These are phyloP conservation scores for Conistra vaccinii DNA, from an alignment of 2,888 invertebrate genomes.

Conservation along the genomic window DNA sequence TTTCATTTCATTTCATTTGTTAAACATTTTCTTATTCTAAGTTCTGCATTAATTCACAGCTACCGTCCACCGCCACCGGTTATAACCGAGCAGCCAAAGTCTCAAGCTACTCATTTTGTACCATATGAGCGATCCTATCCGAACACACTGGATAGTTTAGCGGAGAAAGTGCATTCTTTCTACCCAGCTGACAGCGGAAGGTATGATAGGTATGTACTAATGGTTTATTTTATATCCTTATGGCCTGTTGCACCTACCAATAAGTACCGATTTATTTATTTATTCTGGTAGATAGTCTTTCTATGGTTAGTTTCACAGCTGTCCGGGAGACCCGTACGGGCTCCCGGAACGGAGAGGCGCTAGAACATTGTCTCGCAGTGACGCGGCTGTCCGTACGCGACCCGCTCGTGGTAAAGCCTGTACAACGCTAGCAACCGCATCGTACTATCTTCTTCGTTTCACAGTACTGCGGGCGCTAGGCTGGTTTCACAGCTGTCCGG, in stretches of 20 bases:
- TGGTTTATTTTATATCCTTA: neutral
- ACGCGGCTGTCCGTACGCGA: too few relatives aligned
- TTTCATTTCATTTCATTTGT: too few relatives aligned
- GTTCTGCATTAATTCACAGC: slow-evolving; percentile 70
- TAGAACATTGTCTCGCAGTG: too few relatives aligned
- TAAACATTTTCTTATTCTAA: neutral
- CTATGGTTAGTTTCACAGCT: too few relatives aligned
- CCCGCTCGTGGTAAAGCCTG: too few relatives aligned
- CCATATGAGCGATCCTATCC: slow-evolving; percentile 96
- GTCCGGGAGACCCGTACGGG: too few relatives aligned
- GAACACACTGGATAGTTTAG: slow-evolving; percentile 97
- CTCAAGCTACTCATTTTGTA: slow-evolving; percentile 94
- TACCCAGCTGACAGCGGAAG: slow-evolving; percentile 90
- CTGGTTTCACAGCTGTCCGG: too few relatives aligned
- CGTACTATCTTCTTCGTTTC: too few relatives aligned
- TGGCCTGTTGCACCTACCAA: neutral
- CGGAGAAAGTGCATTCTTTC: slow-evolving; percentile 97
- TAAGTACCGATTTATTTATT: neutral
- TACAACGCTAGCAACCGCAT: too few relatives aligned
- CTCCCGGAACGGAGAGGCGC: too few relatives aligned
- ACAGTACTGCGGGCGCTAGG: too few relatives aligned
- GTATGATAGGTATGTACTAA: slow-evolving; percentile 66
- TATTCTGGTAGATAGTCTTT: neutral
- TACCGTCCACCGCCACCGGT: slow-evolving; percentile 97
- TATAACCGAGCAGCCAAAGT: slow-evolving; percentile 97